phyloP scores from a whole-genome alignment of 2,797 vertebrate species.

The Erithacus rubecula region DNA sequence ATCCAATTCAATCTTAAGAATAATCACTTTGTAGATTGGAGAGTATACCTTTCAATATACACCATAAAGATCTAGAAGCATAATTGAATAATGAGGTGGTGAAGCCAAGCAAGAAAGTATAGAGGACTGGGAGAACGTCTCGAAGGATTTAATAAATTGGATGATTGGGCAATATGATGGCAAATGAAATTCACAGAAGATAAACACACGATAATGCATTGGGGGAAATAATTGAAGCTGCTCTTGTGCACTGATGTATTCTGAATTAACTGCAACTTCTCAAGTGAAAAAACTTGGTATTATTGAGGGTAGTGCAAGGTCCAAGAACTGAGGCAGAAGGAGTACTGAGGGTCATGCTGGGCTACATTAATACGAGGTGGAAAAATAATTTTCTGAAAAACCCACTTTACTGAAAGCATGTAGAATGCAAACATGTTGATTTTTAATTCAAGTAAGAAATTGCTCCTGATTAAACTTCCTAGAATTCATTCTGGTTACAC shows the following conservation, averaged over 20 bases:
- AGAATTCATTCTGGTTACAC: background rate
- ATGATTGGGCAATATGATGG: constrained; percentile 60
- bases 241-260: constrained; percentile 62
- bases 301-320: background rate
- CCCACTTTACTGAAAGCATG: background rate
- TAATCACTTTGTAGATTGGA: background rate
- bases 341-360: background rate
- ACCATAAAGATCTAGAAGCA: background rate
- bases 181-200: constrained; percentile 69
- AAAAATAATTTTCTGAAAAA: background rate
- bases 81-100: background rate
- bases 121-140: constrained; percentile 55
- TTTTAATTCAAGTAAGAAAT: background rate
- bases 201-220: constrained; percentile 59
- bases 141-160: constrained; percentile 66
- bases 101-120: constrained; percentile 60
- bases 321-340: background rate
- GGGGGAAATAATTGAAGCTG: constrained; percentile 64
- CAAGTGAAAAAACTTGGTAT: background rate
- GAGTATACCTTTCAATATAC: background rate
- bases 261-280: constrained; percentile 54
- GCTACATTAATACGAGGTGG: background rate
- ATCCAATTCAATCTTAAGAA: background rate
- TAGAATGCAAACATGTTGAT: background rate
- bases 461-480: background rate